Percentiles rank a stretch among this genome's conserved stretches.
phyloP scores from a whole-genome alignment of 53 echinoderm and acorn worm species.

The Hippasteria phrygiana region DNA sequence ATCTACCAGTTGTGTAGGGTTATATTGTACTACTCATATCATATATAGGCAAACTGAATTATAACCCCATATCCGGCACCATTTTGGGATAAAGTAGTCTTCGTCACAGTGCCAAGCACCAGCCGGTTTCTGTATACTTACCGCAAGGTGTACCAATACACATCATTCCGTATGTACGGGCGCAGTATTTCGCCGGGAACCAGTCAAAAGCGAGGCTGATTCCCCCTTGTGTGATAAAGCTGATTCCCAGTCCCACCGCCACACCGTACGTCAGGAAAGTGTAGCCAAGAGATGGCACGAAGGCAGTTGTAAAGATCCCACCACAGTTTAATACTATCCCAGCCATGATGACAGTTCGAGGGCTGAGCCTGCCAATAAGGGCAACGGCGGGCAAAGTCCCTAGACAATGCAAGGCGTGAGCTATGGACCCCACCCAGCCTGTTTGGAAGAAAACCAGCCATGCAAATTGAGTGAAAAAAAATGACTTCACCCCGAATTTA shows the following conservation, averaged over 20 bases:
- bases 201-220: slow-evolving; percentile 76
- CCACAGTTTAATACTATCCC: slow-evolving; percentile 72
- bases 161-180: slow-evolving; percentile 48
- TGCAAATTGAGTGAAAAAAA: too few relatives aligned
- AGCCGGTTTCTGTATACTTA: neutral
- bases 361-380: slow-evolving; percentile 64
- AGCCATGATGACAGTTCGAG: slow-evolving; percentile 57
- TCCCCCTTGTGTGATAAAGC: slow-evolving; percentile 76
- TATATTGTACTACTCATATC: too few relatives aligned
- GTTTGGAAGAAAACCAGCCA: neutral
- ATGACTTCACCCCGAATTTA: too few relatives aligned
- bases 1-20: too few relatives aligned
- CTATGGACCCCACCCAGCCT: slow-evolving; percentile 40
- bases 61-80: too few relatives aligned
- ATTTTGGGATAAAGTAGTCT: too few relatives aligned
- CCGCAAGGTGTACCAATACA: neutral
- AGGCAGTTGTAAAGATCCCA: slow-evolving; percentile 68
- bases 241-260: slow-evolving; percentile 78
- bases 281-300: slow-evolving; percentile 81
- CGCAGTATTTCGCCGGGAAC: slow-evolving; percentile 78
- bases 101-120: too few relatives aligned
- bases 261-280: slow-evolving; percentile 86
- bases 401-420: neutral
- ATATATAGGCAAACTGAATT: too few relatives aligned
- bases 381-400: slow-evolving; percentile 48